Evolutionary conservation across 2,797 vertebrate genomes (phyloP), one percentile per base, ranked within the genome.

Genomic region (Spea hammondii): DNA sequence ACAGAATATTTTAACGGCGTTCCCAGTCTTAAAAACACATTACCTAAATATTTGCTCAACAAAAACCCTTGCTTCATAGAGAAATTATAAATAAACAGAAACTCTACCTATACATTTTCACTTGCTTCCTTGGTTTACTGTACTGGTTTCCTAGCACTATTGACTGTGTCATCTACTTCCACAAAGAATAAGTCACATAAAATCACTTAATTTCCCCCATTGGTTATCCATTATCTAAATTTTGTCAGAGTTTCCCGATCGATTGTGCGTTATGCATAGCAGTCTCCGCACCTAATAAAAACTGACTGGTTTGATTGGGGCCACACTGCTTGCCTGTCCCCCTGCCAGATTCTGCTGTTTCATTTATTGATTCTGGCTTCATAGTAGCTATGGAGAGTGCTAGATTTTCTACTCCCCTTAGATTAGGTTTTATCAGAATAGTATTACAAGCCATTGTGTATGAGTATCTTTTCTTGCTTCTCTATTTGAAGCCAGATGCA

Each of bases 341-440:
- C 55, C 46, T 79, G 73, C 72, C 80, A 82, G 78, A 79, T 74
- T 82, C 70, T 79, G 84, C 72, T 49, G 76, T 84, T 84, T 75
- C 45, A 81, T 51, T 77, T 85, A 86, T 83, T 82, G 85, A 85
- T 83, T 85, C 86, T 84, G 83, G 66, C 71, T 87, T 87, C 84
- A 79, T 79, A 84, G 49, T 72, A 83, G 55, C 70, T 84, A 72
- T 86, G 77, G 49, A 83, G 87, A 69, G 68, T 69, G 71, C 79
- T 83, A 71, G 17, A 83, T 86, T 84, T 83, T 87, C 72, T 73
- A 80, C 85, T 85, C 79, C 78, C 55, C 78, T 83, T 80, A 81
- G 66, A 86, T 80, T 80, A 78, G 55, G 68, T 69, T 83, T 10
- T 10, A 70, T 67, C 79, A 77, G 54, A 87, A 73, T 48, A 77